phyloP scores from a whole-genome alignment of 2,113 vertebrate genomes.

The Rhinichthys klamathensis region DNA sequence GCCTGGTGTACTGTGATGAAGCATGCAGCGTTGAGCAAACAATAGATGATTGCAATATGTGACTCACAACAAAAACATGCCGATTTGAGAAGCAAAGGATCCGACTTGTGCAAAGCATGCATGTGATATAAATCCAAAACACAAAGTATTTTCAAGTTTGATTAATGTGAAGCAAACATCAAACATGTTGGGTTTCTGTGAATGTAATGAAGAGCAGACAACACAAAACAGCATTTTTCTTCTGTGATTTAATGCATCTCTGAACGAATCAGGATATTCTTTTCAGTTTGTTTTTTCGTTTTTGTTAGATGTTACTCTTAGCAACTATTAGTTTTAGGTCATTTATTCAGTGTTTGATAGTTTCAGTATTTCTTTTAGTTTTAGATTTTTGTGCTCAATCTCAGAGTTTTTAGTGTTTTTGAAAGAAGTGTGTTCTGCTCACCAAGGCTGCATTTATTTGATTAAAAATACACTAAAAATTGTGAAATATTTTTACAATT shows the following conservation, averaged over 20 bases:
- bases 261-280: background rate
- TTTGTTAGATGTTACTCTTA: background rate
- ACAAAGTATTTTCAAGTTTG: background rate
- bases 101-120: too few relatives aligned
- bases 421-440: background rate
- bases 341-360: background rate
- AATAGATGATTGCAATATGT: conserved; percentile 47
- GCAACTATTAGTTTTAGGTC: background rate
- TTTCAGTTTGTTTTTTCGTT: background rate
- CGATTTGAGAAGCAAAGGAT: background rate
- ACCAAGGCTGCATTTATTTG: background rate
- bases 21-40: conserved; percentile 45
- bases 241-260: background rate
- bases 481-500: too few relatives aligned
- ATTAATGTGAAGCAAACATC: background rate
- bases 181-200: background rate
- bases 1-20: background rate
- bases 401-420: background rate
- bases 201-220: background rate
- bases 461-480: too few relatives aligned
- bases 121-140: background rate
- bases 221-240: background rate
- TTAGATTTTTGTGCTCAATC: background rate
- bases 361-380: background rate
- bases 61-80: conserved; percentile 36